Conservation (phyloP, 1,140 invertebrate genomes). For the Drosophila sturtevanti region DNA sequence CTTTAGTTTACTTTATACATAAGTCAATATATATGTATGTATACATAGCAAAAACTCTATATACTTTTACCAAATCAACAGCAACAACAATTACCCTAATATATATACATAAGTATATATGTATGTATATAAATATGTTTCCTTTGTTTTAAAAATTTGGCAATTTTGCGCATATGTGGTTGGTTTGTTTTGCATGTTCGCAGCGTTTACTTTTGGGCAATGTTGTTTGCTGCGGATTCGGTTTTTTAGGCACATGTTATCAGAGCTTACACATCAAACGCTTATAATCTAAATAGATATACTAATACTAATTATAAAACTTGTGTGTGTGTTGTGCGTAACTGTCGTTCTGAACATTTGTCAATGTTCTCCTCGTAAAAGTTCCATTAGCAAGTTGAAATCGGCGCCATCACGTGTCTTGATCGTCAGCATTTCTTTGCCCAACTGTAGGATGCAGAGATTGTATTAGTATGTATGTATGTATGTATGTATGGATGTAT, state of each 20-base stretch:
- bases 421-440: slow-evolving; percentile 94
- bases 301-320: slow-evolving; percentile 75
- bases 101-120: slow-evolving; percentile 45
- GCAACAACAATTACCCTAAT: slow-evolving; percentile 21
- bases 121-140: slow-evolving; percentile 50
- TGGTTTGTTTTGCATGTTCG: slow-evolving; percentile 33
- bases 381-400: slow-evolving; percentile 97
- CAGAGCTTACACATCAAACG: slow-evolving; percentile 69
- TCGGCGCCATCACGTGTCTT: slow-evolving; percentile 94
- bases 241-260: slow-evolving; percentile 75
- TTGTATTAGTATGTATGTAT: slow-evolving; percentile 13
- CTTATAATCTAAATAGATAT: slow-evolving; percentile 56
- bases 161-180: slow-evolving; percentile 53
- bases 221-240: slow-evolving; percentile 38
- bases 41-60: slow-evolving; percentile 76
- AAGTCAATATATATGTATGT: slow-evolving; percentile 62
- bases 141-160: slow-evolving; percentile 57
- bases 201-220: slow-evolving; percentile 14
- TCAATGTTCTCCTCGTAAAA: slow-evolving; percentile 94
- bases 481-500: too few species aligned
- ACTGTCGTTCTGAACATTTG: slow-evolving; percentile 52
- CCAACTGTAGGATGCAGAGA: slow-evolving; percentile 85
- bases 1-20: slow-evolving; percentile 77
- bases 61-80: slow-evolving; percentile 58
- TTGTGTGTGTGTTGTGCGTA: slow-evolving; percentile 32